These are phyloP conservation scores for Aldrovandia affinis DNA, from an alignment of 2,797 vertebrate species.

Conservation along the genomic window DNA sequence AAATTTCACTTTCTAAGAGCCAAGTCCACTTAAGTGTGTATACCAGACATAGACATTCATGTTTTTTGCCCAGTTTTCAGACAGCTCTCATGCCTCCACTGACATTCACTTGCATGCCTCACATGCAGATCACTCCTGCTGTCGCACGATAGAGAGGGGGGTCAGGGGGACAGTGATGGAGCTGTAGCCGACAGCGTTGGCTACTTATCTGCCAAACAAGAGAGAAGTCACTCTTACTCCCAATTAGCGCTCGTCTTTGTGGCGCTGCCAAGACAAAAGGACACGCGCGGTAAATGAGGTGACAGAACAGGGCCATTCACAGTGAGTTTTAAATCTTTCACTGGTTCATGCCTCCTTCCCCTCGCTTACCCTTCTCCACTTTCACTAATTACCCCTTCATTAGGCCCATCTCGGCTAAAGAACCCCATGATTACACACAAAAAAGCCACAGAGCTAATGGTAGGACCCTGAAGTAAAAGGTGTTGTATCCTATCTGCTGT, in stretches of 20 bases:
- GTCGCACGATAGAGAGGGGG: neutral
- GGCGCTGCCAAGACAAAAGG: neutral
- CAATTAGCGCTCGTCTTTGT: slow-evolving; percentile 1
- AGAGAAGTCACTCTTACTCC: slow-evolving; percentile 2
- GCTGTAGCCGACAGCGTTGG: neutral
- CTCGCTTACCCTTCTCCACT: neutral
- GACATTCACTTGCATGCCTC: too few species aligned
- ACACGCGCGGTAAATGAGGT: slow-evolving; percentile 22
- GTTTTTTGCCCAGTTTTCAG: too few species aligned
- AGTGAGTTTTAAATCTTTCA: slow-evolving; percentile 20
- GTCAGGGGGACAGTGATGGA: neutral
- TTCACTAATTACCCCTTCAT: slow-evolving; percentile 48
- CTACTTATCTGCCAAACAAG: slow-evolving; percentile 10
- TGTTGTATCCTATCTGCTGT: slow-evolving; percentile 42
- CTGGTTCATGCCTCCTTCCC: neutral
- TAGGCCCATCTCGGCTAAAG: slow-evolving; percentile 38
- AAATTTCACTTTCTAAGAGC: neutral
- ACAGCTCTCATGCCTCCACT: too few species aligned
- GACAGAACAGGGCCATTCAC: slow-evolving; percentile 35
- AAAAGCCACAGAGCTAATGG: slow-evolving; percentile 39
- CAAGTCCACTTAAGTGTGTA: neutral
- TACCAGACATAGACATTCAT: too few species aligned
- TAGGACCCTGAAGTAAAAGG: slow-evolving; percentile 41
- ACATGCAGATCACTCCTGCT: too few species aligned
- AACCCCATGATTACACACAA: slow-evolving; percentile 54